Conservation (phyloP, 1,140 invertebrate genomes). For the Drosophila tani region DNA sequence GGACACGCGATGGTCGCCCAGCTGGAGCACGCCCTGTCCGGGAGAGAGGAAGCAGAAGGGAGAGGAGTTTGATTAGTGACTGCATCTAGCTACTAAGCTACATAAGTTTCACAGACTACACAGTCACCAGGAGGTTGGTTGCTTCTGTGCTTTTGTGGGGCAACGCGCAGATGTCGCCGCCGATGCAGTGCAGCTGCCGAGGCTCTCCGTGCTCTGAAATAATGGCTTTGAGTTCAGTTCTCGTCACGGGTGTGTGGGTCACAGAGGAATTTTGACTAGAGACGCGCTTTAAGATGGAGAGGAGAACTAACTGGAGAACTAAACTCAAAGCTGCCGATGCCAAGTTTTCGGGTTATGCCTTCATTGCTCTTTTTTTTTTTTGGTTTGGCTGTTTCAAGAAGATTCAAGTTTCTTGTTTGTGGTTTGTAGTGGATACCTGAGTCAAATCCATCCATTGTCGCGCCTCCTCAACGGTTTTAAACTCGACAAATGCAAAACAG, state of each 20-base stretch:
- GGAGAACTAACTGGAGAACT: slow-evolving; percentile 13
- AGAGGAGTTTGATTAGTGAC: slow-evolving; percentile 63
- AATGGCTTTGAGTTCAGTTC: slow-evolving; percentile 64
- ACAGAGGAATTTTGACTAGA: slow-evolving; percentile 5
- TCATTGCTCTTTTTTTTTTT: slow-evolving; percentile 2
- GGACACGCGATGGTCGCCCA: slow-evolving; percentile 89
- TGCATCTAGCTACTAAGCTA: slow-evolving; percentile 7
- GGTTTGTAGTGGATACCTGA: slow-evolving; percentile 89
- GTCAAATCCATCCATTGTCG: slow-evolving; percentile 96
- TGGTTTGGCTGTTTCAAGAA: slow-evolving; percentile 13
- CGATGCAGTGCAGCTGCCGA: slow-evolving; percentile 10
- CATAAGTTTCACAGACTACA: slow-evolving; percentile 77
- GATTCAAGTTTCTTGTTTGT: slow-evolving; percentile 46
- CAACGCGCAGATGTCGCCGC: slow-evolving; percentile 45
- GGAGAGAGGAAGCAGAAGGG: slow-evolving; percentile 68
- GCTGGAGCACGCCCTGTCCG: slow-evolving; percentile 88
- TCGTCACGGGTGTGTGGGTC: not conserved
- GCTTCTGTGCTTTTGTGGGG: slow-evolving; percentile 67
- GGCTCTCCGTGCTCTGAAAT: slow-evolving; percentile 31
- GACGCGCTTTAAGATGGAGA: not conserved
- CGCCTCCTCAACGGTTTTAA: slow-evolving; percentile 94
- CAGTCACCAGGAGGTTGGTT: slow-evolving; percentile 80
- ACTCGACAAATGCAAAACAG: slow-evolving; percentile 98
- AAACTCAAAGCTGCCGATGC: slow-evolving; percentile 31
- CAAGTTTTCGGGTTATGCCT: not conserved